A percentile compares a stretch with the other conserved stretches of the same genome.
phyloP scores from a whole-genome alignment of 1,140 invertebrate genomes.

The Papilio glaucus region DNA sequence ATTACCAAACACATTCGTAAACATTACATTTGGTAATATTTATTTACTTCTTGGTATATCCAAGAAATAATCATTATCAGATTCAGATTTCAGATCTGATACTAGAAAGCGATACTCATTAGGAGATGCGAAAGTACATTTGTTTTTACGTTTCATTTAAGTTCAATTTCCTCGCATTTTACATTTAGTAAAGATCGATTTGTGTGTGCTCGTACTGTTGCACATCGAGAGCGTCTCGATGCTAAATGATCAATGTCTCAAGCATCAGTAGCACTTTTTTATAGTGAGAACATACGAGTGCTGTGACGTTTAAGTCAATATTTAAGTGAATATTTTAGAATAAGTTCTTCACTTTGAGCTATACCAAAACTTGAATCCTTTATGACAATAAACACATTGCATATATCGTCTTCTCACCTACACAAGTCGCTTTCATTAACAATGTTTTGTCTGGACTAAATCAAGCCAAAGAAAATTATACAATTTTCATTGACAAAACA shows the following conservation, averaged over 20 bases:
- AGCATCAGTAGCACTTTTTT: constrained; percentile 36
- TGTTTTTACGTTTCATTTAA: constrained; percentile 47
- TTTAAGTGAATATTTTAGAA: constrained; percentile 65
- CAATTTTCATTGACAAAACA: not conserved
- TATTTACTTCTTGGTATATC: not conserved
- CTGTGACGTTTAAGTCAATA: constrained; percentile 79
- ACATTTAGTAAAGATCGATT: constrained; percentile 37
- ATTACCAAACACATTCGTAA: too few species aligned
- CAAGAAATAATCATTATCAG: not conserved
- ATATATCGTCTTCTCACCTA: constrained; percentile 8
- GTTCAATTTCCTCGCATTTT: constrained; percentile 40
- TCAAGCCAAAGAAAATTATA: constrained; percentile 5
- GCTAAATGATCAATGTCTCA: not conserved
- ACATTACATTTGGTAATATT: not conserved
- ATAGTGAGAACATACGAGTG: constrained; percentile 60
- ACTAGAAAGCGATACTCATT: constrained; percentile 40
- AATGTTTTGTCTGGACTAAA: constrained; percentile 29
- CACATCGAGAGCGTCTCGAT: not conserved
- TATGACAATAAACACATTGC: constrained; percentile 67
- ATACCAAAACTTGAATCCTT: constrained; percentile 62
- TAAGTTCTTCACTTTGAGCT: constrained; percentile 66
- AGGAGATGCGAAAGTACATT: constrained; percentile 58
- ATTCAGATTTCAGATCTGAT: not conserved
- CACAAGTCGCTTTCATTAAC: constrained; percentile 25
- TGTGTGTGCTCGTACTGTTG: constrained; percentile 3